phyloP scores from a whole-genome alignment of 2,113 vertebrate species.

The Asarcornis scutulata region DNA sequence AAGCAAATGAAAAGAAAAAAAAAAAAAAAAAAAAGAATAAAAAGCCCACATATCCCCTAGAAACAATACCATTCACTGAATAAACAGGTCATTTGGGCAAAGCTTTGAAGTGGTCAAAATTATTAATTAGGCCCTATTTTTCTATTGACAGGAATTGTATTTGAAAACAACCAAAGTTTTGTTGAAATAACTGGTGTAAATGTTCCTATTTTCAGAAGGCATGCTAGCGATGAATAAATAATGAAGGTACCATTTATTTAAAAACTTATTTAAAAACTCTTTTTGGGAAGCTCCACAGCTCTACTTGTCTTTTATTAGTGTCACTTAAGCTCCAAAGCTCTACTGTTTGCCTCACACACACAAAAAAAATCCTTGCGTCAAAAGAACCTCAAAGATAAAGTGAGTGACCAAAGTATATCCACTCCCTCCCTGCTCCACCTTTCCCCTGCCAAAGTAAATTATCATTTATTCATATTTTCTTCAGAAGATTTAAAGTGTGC shows the following conservation, averaged over 20 bases:
- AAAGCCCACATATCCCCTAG: not conserved
- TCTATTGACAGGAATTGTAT: not conserved
- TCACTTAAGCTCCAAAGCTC: not conserved
- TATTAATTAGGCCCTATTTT: not conserved
- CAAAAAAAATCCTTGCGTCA: not conserved
- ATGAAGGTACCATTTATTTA: not conserved
- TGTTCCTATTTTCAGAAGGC: not conserved
- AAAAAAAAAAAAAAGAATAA: not conserved
- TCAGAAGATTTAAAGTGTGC: not conserved
- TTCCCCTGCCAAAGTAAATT: not conserved
- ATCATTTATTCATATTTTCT: not conserved
- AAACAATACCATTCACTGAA: not conserved
- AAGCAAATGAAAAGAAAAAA: not conserved
- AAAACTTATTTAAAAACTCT: not conserved
- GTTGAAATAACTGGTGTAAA: not conserved
- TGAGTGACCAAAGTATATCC: not conserved
- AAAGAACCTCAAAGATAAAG: not conserved
- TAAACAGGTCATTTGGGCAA: not conserved
- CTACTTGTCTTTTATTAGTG: not conserved
- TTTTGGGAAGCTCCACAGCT: not conserved
- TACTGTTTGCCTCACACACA: not conserved
- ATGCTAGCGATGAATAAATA: constrained; percentile 16
- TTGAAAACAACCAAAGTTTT: not conserved
- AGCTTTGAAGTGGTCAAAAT: not conserved
- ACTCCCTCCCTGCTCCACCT: not conserved